Base-by-base conservation (phyloP, 2,888 invertebrate species). In the Drosophila melanocephala region DNA sequence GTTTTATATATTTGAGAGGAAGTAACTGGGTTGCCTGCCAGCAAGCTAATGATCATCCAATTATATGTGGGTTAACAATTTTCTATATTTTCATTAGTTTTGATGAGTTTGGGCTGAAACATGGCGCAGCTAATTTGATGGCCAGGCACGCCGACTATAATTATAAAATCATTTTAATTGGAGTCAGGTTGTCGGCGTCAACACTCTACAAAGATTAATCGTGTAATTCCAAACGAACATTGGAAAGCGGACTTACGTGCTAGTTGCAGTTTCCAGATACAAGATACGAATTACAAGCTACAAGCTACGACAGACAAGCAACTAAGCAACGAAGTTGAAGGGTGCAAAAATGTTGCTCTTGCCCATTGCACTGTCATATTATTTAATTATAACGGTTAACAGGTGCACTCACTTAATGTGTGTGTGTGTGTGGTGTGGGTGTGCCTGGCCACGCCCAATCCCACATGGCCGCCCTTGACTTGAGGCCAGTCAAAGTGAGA, bases 81-180 rank as follows among this genome's bases (percentile, higher is more conserved):
- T 16, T 39, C 37, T 10, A 68, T 63, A 81, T 88, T 90, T 90
- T 86, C 81, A 83, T 86, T 90, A 86, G 75, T 77, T 82, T 66
- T 78, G 71, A 79, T 75, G 72, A 58, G 75, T 50, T 82, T 62
- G 52, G 47, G 53, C 19, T 37, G 16, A 19, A 37, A 0, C 3
- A 37, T 37, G 66, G 72, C 61, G 72, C 26, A 42, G 60, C 82
- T 79, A 81, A 79, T 82, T 90, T 89, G 65, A 77, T 87, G 80
- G 84, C 73, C 70, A 74, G 72, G 67, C 66, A 65, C 70, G 63
- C 57, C 57, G 69, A 59, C 70, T 68, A 67, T 89, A 87, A 90
- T 87, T 87, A 87, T 79, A 87, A 86, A 79, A 90, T 89, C 58
- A 87, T 89, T 87, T 87, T 89, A 87, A 90, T 87, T 87, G 85